Evolutionary conservation across 2,797 vertebrate species (phyloP), one percentile per base, ranked within the genome.

Genomic region (Sitta carolinensis): DNA sequence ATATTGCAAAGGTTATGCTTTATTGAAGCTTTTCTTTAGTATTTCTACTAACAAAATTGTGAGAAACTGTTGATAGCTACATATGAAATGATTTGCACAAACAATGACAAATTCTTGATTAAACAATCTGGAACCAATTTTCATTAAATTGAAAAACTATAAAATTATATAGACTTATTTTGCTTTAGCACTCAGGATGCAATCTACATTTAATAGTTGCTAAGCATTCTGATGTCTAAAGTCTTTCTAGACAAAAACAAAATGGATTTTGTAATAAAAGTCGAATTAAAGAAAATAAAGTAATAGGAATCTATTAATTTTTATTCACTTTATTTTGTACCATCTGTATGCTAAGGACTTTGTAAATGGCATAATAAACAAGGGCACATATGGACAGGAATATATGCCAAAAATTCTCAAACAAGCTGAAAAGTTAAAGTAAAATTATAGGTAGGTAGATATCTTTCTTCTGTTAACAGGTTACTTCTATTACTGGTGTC

Each of bases 131-230:
- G 51, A 38, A 92, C 18, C 7, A 89, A 82, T 95, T 94, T 95
- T 83, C 68, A 67, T 88, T 87, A 87, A 84, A 72, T 40, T 74
- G 51, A 67, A 77, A 75, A 62, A 40, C 58, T 83, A 58, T 91
- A 91, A 96, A 94, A 90, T 88, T 91, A 58, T 34, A 93, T 61
- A 85, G 36, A 67, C 92, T 91, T 89, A 93, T 36, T 91, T 54
- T 78, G 32, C 36, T 77, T 84, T 80, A 70, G 21, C 25, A 63
- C 17, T 80, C 5, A 62, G 52, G 29, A 52, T 86, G 45, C 58
- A 75, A 84, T 84, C 61, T 79, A 63, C 55, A 48, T 92, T 92
- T 90, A 90, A 77, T 80, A 80, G 43, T 47, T 90, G 34, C 30
- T 92, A 63, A 93, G 14, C 70, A 83, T 83, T 93, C 51, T 84